A percentile compares a stretch with the other conserved stretches of the same genome.
Evolutionary conservation across 2,113 vertebrate genomes (phyloP).

Genomic region (Syrmaticus mikado): DNA sequence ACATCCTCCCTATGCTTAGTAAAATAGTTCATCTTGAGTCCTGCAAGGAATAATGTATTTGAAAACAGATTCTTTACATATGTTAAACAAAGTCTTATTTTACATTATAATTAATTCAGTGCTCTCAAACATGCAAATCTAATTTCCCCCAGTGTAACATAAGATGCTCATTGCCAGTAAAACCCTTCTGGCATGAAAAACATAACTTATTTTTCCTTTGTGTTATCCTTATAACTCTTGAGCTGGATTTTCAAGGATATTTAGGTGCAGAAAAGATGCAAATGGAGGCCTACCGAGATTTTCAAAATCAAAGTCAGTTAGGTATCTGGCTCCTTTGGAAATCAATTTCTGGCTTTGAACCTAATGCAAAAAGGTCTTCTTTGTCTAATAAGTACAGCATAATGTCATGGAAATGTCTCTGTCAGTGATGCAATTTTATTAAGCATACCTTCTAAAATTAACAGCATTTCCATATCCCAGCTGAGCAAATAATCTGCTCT

Average conservation of each 20-base stretch:
- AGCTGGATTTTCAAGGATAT: constrained; percentile 19
- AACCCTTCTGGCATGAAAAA: constrained; percentile 55
- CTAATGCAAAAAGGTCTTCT: constrained; percentile 31
- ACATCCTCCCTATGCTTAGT: neutral
- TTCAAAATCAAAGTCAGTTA: constrained; percentile 20
- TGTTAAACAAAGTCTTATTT: constrained; percentile 58
- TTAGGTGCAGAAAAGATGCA: constrained; percentile 27
- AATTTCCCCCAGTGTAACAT: constrained; percentile 31
- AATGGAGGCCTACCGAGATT: constrained; percentile 1
- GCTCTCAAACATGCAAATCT: constrained; percentile 55
- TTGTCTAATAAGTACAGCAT: neutral
- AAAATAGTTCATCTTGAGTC: neutral
- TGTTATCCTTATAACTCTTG: constrained; percentile 4
- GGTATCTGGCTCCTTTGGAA: neutral
- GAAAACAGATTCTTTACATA: constrained; percentile 41
- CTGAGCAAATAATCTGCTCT: neutral
- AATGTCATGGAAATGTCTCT: neutral
- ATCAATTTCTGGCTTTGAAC: constrained; percentile 43
- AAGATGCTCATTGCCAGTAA: constrained; percentile 45
- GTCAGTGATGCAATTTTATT: neutral
- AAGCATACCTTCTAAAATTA: constrained; percentile 10
- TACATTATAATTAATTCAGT: constrained; percentile 49
- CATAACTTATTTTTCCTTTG: constrained; percentile 23
- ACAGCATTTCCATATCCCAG: constrained; percentile 20
- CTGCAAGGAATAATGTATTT: constrained; percentile 18